Percentiles rank a stretch among this genome's conserved stretches.
phyloP scores from a whole-genome alignment of 2,888 invertebrate species.

The Lottia scabra region DNA sequence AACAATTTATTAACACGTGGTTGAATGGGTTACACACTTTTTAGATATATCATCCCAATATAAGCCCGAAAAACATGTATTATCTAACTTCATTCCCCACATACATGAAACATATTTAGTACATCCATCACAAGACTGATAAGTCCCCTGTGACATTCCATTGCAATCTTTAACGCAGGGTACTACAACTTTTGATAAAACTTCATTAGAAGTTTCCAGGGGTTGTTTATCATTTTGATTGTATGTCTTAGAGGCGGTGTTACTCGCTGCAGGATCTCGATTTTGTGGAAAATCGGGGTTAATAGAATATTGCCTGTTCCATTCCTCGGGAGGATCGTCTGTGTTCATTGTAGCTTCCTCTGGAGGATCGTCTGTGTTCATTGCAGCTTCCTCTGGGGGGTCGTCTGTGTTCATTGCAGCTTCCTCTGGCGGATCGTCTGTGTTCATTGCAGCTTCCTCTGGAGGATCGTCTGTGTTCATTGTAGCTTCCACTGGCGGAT shows the following conservation, averaged over 20 bases:
- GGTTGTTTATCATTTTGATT: not conserved
- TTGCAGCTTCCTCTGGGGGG: not conserved
- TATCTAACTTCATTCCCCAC: not conserved
- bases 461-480: not conserved
- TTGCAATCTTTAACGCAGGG: not conserved
- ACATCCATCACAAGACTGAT: not conserved
- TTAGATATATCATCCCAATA: not conserved
- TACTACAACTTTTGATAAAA: not conserved
- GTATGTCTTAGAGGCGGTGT: not conserved
- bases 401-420: not conserved
- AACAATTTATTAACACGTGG: not conserved
- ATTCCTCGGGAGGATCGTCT: not conserved
- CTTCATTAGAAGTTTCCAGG: not conserved
- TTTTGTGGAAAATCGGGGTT: not conserved
- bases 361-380: not conserved
- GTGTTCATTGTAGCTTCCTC: not conserved
- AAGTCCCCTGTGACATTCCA: not conserved
- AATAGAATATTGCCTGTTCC: not conserved
- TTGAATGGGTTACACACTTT: not conserved
- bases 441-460: not conserved
- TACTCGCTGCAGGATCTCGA: not conserved
- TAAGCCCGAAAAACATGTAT: not conserved
- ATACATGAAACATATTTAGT: not conserved
- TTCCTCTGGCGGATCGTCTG: not conserved
- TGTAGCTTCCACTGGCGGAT: not conserved